Percentiles rank a stretch among this genome's conserved stretches.
Conservation (phyloP, 2,888 invertebrate genomes). For the Cantharis lateralis region DNA sequence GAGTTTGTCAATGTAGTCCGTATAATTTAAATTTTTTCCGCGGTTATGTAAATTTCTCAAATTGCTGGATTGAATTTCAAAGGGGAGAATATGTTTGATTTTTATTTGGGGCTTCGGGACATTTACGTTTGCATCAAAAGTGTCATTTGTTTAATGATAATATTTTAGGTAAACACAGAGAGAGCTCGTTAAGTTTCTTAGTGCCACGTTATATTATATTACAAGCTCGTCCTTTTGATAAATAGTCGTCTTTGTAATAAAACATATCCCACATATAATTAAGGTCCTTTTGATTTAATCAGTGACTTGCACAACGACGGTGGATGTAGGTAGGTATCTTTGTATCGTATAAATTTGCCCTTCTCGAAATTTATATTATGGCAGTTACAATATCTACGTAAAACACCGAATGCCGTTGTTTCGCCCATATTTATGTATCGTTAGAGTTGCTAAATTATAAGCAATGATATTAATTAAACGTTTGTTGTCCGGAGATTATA, state of each 20-base stretch:
- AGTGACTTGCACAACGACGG: slow-evolving; percentile 13
- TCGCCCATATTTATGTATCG: neutral
- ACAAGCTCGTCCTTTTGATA: slow-evolving; percentile 18
- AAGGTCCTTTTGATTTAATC: slow-evolving; percentile 34
- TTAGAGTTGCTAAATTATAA: neutral
- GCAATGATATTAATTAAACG: neutral
- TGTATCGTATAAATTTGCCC: slow-evolving; percentile 9
- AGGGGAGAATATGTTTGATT: neutral
- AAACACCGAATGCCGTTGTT: neutral
- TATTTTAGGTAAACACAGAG: neutral
- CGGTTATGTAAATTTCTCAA: neutral
- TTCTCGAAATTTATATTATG: neutral
- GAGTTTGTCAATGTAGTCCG: neutral
- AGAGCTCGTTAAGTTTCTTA: slow-evolving; percentile 1
- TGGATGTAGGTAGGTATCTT: slow-evolving; percentile 1
- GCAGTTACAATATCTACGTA: neutral
- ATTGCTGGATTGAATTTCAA: neutral
- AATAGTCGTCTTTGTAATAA: slow-evolving; percentile 29
- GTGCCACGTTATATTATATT: slow-evolving; percentile 6
- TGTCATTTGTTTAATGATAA: slow-evolving; percentile 1
- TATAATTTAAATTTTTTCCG: neutral
- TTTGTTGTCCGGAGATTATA: neutral
- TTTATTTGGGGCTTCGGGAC: neutral
- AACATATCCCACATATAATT: slow-evolving; percentile 33
- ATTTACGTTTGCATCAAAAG: neutral